Evolutionary conservation across 37 sponge, comb jelly and placozoan species (phyloP), one percentile per base, ranked within the genome.

Genomic region (Crambe crambe): DNA sequence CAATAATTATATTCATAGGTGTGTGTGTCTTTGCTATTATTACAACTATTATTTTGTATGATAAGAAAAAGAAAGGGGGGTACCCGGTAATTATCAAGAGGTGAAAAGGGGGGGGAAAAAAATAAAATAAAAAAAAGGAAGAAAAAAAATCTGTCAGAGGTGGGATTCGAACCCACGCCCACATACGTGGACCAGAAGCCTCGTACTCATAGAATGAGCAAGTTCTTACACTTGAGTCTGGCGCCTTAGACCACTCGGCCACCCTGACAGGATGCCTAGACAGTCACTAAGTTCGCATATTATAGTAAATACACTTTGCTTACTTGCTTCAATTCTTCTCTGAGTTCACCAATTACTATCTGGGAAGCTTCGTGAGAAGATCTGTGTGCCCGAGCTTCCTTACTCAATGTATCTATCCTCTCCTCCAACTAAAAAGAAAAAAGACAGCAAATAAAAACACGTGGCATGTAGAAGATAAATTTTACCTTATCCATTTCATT

Each of bases 131-230:
- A 56, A 29, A 32, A 58, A 70, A 68, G 77, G 72, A 80, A 67
- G 80, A 77, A 86, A 84, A 89, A 91, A 89, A 82, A 59, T 72
- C 74, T 97, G 98, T 97, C 98, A 97, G 96, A 84, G 87, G 98
- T 97, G 98, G 97, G 97, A 97, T 97, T 97, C 89, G 97, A 97
- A 97, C 97, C 97, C 97, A 97, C 97, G 97, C 98, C 98, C 94
- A 95, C 96, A 95, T 97, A 90, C 96, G 96, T 95, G 94, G 98
- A 97, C 96, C 98, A 97, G 98, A 97, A 95, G 69, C 40, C 93
- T 90, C 63, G 71, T 80, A 71, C 80, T 69, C 76, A 68, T 51
- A 68, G 59, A 58, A 64, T 78, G 84, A 70, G 87, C 84, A 91
- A 94, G 90, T 58, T 58, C 47, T 85, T 54, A 66, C 37, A 76